phyloP scores from a whole-genome alignment of 2,888 invertebrate species.

The Steinernema scapterisci region DNA sequence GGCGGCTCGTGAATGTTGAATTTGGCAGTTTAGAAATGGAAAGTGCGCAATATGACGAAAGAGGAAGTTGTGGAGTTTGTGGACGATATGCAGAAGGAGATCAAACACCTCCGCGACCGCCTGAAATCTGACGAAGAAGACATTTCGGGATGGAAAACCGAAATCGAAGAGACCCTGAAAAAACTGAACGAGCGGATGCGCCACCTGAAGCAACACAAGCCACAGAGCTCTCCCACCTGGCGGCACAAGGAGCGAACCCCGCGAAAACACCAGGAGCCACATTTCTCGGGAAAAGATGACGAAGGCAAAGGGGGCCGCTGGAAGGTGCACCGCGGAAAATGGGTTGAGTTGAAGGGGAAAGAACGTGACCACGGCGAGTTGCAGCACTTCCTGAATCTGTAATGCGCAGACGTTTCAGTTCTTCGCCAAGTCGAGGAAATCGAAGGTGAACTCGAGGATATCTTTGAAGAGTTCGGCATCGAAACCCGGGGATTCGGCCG shows the following conservation, averaged over 20 bases:
- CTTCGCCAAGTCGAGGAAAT: constrained; percentile 17
- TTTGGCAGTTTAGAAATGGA: constrained; percentile 10
- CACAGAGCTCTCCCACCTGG: background rate
- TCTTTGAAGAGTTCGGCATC: constrained; percentile 22
- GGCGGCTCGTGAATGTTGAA: background rate
- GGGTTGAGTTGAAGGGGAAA: background rate
- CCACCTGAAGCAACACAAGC: constrained; percentile 15
- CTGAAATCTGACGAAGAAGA: constrained; percentile 8
- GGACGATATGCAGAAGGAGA: constrained; percentile 13
- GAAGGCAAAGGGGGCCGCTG: background rate
- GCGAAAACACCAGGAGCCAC: background rate
- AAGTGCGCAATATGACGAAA: constrained; percentile 23
- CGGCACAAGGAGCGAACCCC: background rate
- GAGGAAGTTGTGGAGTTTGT: constrained; percentile 7
- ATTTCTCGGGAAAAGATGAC: background rate
- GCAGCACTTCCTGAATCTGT: too few species aligned
- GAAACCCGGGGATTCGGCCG: background rate
- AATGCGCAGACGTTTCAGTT: background rate
- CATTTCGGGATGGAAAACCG: background rate
- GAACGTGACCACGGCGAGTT: constrained; percentile 13
- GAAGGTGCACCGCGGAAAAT: constrained; percentile 15
- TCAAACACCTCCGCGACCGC: background rate
- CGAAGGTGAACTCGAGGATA: background rate
- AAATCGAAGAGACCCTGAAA: constrained; percentile 13
- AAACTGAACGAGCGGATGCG: constrained; percentile 7